These are phyloP conservation scores for Ephialtes manifestator DNA, from an alignment of 2,888 invertebrate genomes.

Conservation along the genomic window DNA sequence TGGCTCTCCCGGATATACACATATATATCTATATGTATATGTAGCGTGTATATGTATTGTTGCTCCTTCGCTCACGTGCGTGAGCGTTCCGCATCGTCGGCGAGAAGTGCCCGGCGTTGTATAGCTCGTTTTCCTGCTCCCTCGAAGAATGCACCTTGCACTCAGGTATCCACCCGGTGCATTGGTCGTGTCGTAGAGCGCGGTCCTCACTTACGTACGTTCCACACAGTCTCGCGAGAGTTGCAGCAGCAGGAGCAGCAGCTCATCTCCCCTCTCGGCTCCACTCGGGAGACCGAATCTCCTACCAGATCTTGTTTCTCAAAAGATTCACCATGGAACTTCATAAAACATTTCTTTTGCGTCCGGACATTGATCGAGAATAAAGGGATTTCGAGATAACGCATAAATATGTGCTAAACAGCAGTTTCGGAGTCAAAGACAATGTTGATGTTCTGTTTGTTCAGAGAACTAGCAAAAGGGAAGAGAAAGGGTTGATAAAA, in stretches of 20 bases:
- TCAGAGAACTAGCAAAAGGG: too few species aligned
- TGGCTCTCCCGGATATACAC: conserved; percentile 52
- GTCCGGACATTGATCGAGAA: neutral
- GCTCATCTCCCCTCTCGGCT: conserved; percentile 33
- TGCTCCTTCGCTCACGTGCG: conserved; percentile 49
- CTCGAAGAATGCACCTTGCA: conserved; percentile 78
- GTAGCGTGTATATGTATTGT: neutral
- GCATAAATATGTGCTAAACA: conserved; percentile 5
- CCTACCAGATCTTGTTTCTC: conserved; percentile 41
- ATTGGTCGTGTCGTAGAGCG: conserved; percentile 45
- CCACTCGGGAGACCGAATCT: conserved; percentile 34
- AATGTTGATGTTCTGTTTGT: neutral
- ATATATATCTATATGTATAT: conserved; percentile 19
- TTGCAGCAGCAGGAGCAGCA: conserved; percentile 32
- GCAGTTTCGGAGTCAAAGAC: neutral
- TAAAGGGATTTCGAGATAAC: conserved; percentile 1
- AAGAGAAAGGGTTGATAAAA: neutral
- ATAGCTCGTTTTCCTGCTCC: conserved; percentile 63
- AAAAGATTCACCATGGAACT: conserved; percentile 43
- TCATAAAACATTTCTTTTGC: conserved; percentile 16
- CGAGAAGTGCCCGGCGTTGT: conserved; percentile 50
- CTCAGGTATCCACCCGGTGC: conserved; percentile 71
- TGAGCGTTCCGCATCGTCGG: conserved; percentile 47
- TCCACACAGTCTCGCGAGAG: neutral
- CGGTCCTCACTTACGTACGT: neutral